These are phyloP conservation scores for Protodeltote pygarga DNA, from an alignment of 2,888 invertebrate species.

Conservation along the genomic window DNA sequence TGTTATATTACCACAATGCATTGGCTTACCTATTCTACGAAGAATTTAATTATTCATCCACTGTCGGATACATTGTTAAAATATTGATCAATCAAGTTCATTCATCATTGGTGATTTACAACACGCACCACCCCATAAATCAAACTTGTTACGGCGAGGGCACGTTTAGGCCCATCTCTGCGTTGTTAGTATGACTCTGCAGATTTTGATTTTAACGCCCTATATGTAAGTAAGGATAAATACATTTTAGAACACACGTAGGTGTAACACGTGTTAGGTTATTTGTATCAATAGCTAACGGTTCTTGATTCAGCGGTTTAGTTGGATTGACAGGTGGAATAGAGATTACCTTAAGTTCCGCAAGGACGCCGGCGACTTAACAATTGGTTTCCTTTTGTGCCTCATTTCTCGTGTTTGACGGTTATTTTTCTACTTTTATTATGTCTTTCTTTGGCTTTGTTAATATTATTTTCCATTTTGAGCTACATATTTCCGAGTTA, in stretches of 20 bases:
- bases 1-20: no score
- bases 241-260: constrained; percentile 16
- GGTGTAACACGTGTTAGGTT: not conserved
- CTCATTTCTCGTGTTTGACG: no score
- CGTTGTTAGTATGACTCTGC: constrained; percentile 57
- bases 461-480: no score
- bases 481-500: no score
- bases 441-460: no score
- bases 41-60: no score
- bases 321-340: not conserved
- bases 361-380: no score
- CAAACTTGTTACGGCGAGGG: constrained; percentile 51
- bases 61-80: constrained; percentile 24
- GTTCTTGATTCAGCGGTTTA: not conserved
- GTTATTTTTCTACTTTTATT: no score
- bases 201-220: constrained; percentile 37
- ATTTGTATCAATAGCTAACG: not conserved
- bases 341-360: no score
- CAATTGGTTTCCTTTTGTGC: no score
- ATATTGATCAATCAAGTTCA: constrained; percentile 47
- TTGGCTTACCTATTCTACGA: no score
- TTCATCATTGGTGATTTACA: constrained; percentile 52
- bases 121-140: constrained; percentile 57
- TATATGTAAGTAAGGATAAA: no score
- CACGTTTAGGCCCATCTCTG: constrained; percentile 54